Evolutionary conservation across 2,888 invertebrate genomes (phyloP).

Genomic region (Ophonus ardosiacus): DNA sequence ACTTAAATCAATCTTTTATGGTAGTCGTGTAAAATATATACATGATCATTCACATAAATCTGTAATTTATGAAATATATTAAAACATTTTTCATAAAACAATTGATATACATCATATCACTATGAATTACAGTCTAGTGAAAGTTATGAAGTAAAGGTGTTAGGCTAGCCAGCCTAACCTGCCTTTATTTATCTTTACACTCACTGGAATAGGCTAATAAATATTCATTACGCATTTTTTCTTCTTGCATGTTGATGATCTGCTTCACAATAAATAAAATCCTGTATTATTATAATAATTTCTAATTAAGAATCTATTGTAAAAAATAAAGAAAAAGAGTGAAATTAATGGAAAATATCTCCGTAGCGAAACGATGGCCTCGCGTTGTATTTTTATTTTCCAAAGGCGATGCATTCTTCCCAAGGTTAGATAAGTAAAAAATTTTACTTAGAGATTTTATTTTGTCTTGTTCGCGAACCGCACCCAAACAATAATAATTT

Average conservation of each 20-base stretch:
- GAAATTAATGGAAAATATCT: slow-evolving; percentile 33
- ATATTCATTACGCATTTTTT: slow-evolving; percentile 36
- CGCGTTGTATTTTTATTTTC: slow-evolving; percentile 39
- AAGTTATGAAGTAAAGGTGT: slow-evolving; percentile 22
- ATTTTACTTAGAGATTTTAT: slow-evolving; percentile 8
- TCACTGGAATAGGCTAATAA: slow-evolving; percentile 10
- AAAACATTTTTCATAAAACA: slow-evolving; percentile 23
- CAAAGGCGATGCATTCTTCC: slow-evolving; percentile 30
- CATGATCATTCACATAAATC: neutral
- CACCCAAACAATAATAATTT: slow-evolving; percentile 56
- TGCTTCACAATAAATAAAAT: slow-evolving; percentile 20
- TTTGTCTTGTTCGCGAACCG: slow-evolving; percentile 39
- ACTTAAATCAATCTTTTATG: no score
- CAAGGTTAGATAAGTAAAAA: slow-evolving; percentile 36
- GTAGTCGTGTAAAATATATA: no score
- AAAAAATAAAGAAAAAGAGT: neutral
- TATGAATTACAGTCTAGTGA: slow-evolving; percentile 5
- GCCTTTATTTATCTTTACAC: slow-evolving; percentile 18
- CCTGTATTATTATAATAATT: slow-evolving; percentile 39
- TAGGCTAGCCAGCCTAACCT: neutral
- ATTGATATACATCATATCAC: slow-evolving; percentile 2
- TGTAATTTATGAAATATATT: neutral
- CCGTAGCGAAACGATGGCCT: slow-evolving; percentile 6
- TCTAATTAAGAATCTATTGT: slow-evolving; percentile 41
- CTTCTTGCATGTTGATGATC: slow-evolving; percentile 4